A percentile compares a stretch with the other conserved stretches of the same genome.
Evolutionary conservation across 2,797 vertebrate species (phyloP).

Genomic region (Premnoplex brunnescens): DNA sequence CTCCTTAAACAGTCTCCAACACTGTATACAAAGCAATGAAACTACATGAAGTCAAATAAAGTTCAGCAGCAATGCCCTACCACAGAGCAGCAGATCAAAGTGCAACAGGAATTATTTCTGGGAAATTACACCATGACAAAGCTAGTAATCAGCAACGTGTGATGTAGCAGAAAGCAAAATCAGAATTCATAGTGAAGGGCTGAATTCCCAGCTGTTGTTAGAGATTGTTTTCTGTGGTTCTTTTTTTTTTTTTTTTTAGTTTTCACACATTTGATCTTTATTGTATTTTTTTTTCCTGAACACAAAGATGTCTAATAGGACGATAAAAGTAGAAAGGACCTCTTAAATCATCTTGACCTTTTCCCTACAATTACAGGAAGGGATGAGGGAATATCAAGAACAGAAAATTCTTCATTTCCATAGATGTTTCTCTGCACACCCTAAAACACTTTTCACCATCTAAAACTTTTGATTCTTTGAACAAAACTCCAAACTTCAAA

Average conservation of each 20-base stretch:
- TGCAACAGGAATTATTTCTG: slow-evolving; percentile 23
- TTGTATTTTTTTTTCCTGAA: neutral
- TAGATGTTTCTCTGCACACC: neutral
- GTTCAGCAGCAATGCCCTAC: neutral
- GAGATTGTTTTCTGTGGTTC: neutral
- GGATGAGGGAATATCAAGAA: neutral
- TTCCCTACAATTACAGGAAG: neutral
- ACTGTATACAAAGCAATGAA: neutral
- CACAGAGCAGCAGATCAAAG: slow-evolving; percentile 52
- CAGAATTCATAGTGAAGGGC: neutral
- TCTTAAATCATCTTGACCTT: neutral
- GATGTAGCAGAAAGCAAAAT: slow-evolving; percentile 23
- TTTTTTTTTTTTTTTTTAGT: neutral
- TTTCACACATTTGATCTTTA: neutral
- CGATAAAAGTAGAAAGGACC: neutral
- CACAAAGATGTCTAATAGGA: neutral
- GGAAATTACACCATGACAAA: slow-evolving; percentile 43
- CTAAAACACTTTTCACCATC: neutral
- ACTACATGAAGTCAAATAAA: slow-evolving; percentile 2
- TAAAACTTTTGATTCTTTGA: neutral
- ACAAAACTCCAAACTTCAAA: neutral
- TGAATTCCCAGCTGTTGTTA: slow-evolving; percentile 46
- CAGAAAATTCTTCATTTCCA: neutral
- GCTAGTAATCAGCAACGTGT: neutral
- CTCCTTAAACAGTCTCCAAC: neutral